Evolutionary conservation across 2,797 vertebrate genomes (phyloP), one percentile per base, ranked within the genome.

Genomic region (Hyperoplus immaculatus): DNA sequence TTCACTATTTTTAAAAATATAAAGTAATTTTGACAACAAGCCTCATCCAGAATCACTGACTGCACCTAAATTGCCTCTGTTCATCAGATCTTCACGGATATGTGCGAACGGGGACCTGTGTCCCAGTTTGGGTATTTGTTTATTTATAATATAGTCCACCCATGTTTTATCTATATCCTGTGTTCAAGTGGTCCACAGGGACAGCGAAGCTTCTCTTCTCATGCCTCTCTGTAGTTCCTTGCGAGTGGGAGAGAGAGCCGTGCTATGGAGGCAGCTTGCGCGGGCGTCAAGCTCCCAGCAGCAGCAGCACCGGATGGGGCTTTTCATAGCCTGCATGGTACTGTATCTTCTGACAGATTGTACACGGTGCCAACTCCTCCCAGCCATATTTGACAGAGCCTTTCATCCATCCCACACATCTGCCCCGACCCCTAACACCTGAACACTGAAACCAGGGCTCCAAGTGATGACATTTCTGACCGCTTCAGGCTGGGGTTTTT

Each of bases 371-470:
- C 50, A 55, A 42, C 51, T 55, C 62, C 61, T 69, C 47, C 8
- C 41, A 47, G 60, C 38, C 57, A 63, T 21, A 41, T 68, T 21
- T 72, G 70, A 70, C 65, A 60, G 62, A 29, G 50, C 15, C 29
- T n/a, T 47, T 78, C 57, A 62, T 84, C 73, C 74, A 13, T 46
- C 55, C 54, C 64, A 60, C 58, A 6, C 60, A 2, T 82, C 64
- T 16, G 60, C 66, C 29, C 29, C 78, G 84, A 86, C 77, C 83
- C 70, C 57, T 18, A 66, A 67, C 60, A 15, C 46, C 59, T 59
- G 63, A 29, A 29, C 74, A 12, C 7, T 55, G 4, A 41, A 7
- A 10, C 15, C 13, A n/a, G 16, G 54, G 53, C 29, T 60, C 45
- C 47, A 2, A 0, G 16, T 12, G 60, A 53, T 16, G 59, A 71